phyloP scores from a whole-genome alignment of 2,888 invertebrate genomes.

The Silvanus unidentatus region DNA sequence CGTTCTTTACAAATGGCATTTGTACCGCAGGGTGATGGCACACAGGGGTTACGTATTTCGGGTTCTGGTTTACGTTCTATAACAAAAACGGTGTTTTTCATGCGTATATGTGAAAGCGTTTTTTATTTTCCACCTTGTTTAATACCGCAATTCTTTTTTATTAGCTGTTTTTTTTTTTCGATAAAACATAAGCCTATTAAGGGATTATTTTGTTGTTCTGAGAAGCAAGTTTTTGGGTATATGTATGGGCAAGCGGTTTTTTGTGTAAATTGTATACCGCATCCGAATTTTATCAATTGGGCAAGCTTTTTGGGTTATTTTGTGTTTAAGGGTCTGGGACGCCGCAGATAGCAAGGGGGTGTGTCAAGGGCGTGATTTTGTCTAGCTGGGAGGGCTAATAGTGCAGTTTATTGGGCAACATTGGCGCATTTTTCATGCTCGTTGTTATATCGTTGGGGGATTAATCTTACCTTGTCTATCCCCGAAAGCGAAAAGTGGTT shows the following conservation, averaged over 20 bases:
- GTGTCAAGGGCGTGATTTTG: slow-evolving; percentile 11
- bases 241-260: too few species aligned
- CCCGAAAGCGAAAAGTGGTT: slow-evolving; percentile 14
- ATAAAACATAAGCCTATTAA: slow-evolving; percentile 9
- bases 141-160: slow-evolving; percentile 20
- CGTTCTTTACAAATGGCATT: slow-evolving; percentile 71
- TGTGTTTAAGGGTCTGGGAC: slow-evolving; percentile 4
- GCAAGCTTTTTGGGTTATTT: slow-evolving; percentile 21
- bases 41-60: slow-evolving; percentile 53
- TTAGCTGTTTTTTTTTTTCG: slow-evolving; percentile 19
- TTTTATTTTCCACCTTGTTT: slow-evolving; percentile 11
- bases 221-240: background rate
- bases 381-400: slow-evolving; percentile 9
- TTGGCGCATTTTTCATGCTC: slow-evolving; percentile 33
- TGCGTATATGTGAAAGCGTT: background rate
- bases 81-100: slow-evolving; percentile 9
- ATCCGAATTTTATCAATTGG: slow-evolving; percentile 20
- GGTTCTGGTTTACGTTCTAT: slow-evolving; percentile 22
- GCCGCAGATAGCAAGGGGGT: slow-evolving; percentile 5
- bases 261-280: slow-evolving; percentile 26
- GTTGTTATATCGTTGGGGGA: slow-evolving; percentile 43
- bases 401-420: slow-evolving; percentile 14
- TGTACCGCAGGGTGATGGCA: slow-evolving; percentile 58
- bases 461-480: slow-evolving; percentile 40
- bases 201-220: slow-evolving; percentile 8